phyloP scores from a whole-genome alignment of 2,113 vertebrate genomes.

The Gila orcuttii region DNA sequence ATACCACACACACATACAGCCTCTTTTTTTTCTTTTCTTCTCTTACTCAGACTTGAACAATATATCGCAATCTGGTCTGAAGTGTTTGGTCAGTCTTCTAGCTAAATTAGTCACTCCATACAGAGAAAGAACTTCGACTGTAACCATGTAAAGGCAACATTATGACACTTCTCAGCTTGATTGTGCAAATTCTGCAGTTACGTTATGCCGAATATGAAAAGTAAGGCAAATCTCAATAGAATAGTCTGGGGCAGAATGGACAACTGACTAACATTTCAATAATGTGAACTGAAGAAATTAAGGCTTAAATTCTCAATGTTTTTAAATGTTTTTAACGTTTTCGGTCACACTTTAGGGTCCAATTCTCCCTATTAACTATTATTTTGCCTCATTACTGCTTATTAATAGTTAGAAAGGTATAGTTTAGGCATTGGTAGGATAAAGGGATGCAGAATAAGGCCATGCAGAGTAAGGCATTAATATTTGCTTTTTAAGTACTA shows the following conservation, averaged over 20 bases:
- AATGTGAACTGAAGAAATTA: background rate
- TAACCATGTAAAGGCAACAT: background rate
- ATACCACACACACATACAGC: background rate
- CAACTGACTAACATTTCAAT: background rate
- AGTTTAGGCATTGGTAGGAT: too few species aligned
- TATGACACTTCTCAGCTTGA: background rate
- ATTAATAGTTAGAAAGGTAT: too few species aligned
- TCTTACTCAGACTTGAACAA: background rate
- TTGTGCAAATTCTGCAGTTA: background rate
- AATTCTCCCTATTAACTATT: too few species aligned
- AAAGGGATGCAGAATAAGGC: too few species aligned
- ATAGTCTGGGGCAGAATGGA: background rate
- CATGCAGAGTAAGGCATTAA: too few species aligned
- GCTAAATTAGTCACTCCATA: slow-evolving; percentile 4
- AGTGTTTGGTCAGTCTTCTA: background rate
- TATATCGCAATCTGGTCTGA: background rate
- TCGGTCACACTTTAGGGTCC: too few species aligned
- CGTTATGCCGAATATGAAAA: background rate
- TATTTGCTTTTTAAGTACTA: too few species aligned
- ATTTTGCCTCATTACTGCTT: too few species aligned
- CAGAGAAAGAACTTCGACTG: background rate
- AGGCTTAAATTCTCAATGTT: background rate
- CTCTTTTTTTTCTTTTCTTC: background rate
- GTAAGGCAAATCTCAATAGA: background rate
- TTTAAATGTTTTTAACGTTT: too few species aligned